A percentile compares a stretch with the other conserved stretches of the same genome.
Evolutionary conservation across 2,113 vertebrate species (phyloP).

Genomic region (Lampris megalopsis): DNA sequence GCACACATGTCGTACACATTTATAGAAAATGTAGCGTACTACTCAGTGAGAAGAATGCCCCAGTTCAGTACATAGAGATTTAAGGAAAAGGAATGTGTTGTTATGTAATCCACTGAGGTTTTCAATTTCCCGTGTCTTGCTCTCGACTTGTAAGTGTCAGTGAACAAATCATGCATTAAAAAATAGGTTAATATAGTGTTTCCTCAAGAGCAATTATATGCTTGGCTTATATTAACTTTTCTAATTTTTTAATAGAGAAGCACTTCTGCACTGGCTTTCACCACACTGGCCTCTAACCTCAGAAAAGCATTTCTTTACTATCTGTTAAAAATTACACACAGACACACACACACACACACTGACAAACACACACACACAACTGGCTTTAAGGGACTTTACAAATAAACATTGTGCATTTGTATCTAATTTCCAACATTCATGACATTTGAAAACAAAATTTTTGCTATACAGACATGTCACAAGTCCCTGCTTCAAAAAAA

Average conservation of each 20-base stretch:
- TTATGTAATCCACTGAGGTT: background rate
- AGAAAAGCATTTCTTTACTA: background rate
- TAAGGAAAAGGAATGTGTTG: background rate
- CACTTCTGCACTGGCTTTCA: background rate
- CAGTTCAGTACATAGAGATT: too few species aligned
- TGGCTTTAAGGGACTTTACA: too few species aligned
- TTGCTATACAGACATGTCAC: too few species aligned
- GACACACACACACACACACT: background rate
- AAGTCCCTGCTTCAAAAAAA: too few species aligned
- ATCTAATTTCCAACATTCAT: too few species aligned
- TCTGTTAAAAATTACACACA: constrained; percentile 3
- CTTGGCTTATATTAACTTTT: background rate
- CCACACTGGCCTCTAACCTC: too few species aligned
- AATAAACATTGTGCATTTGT: too few species aligned
- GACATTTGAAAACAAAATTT: too few species aligned
- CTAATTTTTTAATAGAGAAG: background rate
- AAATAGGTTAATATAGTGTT: background rate
- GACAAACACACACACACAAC: too few species aligned
- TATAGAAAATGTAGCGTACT: too few species aligned
- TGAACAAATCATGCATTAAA: background rate
- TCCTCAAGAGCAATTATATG: background rate
- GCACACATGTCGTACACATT: too few species aligned
- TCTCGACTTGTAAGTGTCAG: background rate
- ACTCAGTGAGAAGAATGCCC: too few species aligned
- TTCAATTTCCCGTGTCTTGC: background rate